These are phyloP conservation scores for Mycalesis mineus DNA, from an alignment of 2,888 invertebrate species.

Conservation along the genomic window DNA sequence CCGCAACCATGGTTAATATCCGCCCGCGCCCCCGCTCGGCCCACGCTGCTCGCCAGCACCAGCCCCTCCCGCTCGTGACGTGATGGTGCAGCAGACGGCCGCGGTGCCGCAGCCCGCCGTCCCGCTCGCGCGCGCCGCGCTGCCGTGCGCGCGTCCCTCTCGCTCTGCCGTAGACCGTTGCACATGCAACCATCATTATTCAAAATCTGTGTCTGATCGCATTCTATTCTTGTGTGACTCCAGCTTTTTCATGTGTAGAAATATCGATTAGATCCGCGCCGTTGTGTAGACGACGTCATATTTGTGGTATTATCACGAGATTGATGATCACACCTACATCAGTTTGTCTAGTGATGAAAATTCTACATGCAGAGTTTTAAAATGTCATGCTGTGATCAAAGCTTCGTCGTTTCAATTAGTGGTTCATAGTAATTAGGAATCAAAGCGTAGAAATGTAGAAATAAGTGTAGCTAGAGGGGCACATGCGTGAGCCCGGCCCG, in stretches of 20 bases:
- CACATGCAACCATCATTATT: constrained; percentile 64
- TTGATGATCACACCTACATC: neutral
- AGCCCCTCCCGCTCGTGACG: constrained; percentile 17
- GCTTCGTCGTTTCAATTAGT: neutral
- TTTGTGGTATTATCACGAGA: neutral
- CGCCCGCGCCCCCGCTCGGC: constrained; percentile 18
- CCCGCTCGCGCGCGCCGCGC: constrained; percentile 46
- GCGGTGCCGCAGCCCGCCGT: constrained; percentile 58
- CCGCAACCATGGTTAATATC: constrained; percentile 47
- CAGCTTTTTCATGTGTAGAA: constrained; percentile 27
- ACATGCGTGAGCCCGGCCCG: constrained; percentile 43
- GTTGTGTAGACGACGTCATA: neutral
- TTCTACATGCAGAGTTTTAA: neutral
- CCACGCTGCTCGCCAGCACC: constrained; percentile 25
- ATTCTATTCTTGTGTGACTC: constrained; percentile 32
- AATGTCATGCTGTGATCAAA: too few relatives aligned
- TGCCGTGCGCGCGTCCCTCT: constrained; percentile 41
- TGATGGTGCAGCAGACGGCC: constrained; percentile 32
- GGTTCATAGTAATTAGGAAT: neutral
- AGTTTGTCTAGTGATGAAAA: neutral
- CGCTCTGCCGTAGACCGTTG: constrained; percentile 54
- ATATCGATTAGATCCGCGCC: constrained; percentile 17
- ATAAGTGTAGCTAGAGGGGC: constrained; percentile 29
- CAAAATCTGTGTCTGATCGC: constrained; percentile 45
- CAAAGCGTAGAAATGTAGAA: neutral